Percentiles rank a stretch among this genome's conserved stretches.
Conservation (phyloP, 2,888 invertebrate genomes). For the Drosophila macrospina region DNA sequence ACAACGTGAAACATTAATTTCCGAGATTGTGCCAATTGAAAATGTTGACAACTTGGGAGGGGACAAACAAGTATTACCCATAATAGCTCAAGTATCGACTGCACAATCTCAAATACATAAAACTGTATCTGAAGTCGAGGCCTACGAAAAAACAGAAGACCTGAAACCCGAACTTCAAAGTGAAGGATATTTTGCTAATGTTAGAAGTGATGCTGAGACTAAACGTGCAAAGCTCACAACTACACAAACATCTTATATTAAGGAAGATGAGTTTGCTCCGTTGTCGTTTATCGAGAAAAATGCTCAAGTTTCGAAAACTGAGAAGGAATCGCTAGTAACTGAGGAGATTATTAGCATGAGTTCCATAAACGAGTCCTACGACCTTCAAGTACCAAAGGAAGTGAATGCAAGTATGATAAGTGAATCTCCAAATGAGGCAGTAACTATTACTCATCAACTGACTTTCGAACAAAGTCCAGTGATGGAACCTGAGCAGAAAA, state of each 20-base stretch:
- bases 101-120: constrained; percentile 60
- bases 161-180: constrained; percentile 18
- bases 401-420: constrained; percentile 55
- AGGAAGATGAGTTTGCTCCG: constrained; percentile 61
- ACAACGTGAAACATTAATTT: constrained; percentile 67
- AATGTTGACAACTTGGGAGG: constrained; percentile 43
- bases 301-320: constrained; percentile 59
- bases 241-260: constrained; percentile 55
- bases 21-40: constrained; percentile 68
- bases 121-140: constrained; percentile 58
- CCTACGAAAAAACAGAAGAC: constrained; percentile 56
- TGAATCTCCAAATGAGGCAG: constrained; percentile 57
- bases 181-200: constrained; percentile 28
- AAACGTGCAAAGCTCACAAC: constrained; percentile 49
- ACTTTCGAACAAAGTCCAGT: constrained; percentile 67
- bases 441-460: constrained; percentile 59
- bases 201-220: constrained; percentile 26
- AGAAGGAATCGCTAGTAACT: constrained; percentile 61
- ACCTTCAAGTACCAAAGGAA: constrained; percentile 56
- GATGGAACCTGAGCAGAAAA: not conserved
- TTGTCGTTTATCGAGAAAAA: constrained; percentile 17
- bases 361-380: constrained; percentile 74
- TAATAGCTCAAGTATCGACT: constrained; percentile 1
- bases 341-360: constrained; percentile 74
- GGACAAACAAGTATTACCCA: not conserved